Conservation (phyloP, 2,888 invertebrate species). For the Drosophila eohydei region DNA sequence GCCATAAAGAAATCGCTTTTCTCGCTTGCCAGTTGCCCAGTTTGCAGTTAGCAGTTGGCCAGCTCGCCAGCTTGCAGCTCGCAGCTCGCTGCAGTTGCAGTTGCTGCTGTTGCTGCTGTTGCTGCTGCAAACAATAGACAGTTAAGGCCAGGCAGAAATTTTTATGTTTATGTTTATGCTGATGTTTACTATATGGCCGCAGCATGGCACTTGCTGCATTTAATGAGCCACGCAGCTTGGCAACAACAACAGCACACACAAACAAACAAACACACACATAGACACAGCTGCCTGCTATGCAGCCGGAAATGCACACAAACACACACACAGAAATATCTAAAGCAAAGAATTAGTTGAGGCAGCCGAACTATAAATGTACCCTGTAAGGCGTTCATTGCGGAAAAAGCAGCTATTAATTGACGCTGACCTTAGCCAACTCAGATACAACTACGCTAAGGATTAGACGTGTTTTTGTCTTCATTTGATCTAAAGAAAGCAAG, state of each 20-base stretch:
- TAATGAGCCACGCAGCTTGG: constrained; percentile 57
- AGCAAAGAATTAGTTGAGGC: not conserved
- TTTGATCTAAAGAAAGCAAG: too few species aligned
- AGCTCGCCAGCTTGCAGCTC: constrained; percentile 6
- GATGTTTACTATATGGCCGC: constrained; percentile 64
- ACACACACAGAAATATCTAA: constrained; percentile 4
- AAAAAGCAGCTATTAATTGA: too few species aligned
- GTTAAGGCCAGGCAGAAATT: constrained; percentile 60
- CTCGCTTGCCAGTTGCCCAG: constrained; percentile 43
- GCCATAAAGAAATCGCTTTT: constrained; percentile 79
- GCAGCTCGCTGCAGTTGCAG: constrained; percentile 3
- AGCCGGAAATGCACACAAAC: constrained; percentile 53
- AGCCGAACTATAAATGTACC: constrained; percentile 5
- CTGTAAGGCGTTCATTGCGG: not conserved
- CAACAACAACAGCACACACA: constrained; percentile 11
- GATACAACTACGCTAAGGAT: too few species aligned
- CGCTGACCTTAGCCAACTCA: too few species aligned
- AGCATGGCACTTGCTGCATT: constrained; percentile 66
- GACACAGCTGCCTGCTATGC: constrained; percentile 27
- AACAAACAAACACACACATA: constrained; percentile 34
- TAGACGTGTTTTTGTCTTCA: too few species aligned
- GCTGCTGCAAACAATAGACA: constrained; percentile 70
- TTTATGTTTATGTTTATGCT: constrained; percentile 56
- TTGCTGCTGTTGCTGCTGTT: constrained; percentile 17
- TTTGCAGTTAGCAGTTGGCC: constrained; percentile 28